These are phyloP conservation scores for Brachylomia viminalis DNA, from an alignment of 2,888 invertebrate genomes.

Conservation along the genomic window DNA sequence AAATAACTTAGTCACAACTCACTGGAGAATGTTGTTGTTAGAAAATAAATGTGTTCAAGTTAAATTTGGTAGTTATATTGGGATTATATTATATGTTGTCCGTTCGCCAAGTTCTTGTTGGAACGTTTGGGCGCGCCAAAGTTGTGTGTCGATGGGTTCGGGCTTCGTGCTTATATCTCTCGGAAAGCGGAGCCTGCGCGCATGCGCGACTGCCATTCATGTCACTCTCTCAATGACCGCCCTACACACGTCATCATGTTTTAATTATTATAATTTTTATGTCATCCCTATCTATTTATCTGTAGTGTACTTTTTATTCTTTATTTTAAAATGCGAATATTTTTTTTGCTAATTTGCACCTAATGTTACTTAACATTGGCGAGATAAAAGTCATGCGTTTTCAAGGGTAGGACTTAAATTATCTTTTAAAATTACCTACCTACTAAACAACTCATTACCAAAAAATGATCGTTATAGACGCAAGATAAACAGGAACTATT, in stretches of 20 bases:
- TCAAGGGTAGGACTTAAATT: not conserved
- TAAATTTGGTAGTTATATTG: conserved; percentile 47
- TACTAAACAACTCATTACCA: not conserved
- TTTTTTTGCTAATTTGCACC: not conserved
- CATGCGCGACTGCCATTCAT: conserved; percentile 86
- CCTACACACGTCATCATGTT: conserved; percentile 79
- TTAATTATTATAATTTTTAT: conserved; percentile 62
- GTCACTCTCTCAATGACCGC: conserved; percentile 87
- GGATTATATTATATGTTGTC: conserved; percentile 66
- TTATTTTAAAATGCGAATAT: conserved; percentile 32
- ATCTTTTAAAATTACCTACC: not conserved
- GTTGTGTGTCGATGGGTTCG: conserved; percentile 85
- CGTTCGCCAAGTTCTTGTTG: conserved; percentile 79
- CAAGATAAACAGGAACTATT: conserved; percentile 2
- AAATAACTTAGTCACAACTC: conserved; percentile 76
- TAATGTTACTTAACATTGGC: conserved; percentile 2
- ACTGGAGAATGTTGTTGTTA: conserved; percentile 69
- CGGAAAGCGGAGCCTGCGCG: conserved; percentile 76
- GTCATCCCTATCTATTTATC: conserved; percentile 20
- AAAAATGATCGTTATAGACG: not conserved
- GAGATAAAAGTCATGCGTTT: conserved; percentile 23
- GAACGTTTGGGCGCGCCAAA: conserved; percentile 88
- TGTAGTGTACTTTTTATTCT: conserved; percentile 29
- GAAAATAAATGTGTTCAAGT: conserved; percentile 67
- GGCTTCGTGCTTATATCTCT: conserved; percentile 86